Evolutionary conservation across 2,113 vertebrate species (phyloP), one percentile per base, ranked within the genome.

Genomic region (Centrocercus urophasianus): DNA sequence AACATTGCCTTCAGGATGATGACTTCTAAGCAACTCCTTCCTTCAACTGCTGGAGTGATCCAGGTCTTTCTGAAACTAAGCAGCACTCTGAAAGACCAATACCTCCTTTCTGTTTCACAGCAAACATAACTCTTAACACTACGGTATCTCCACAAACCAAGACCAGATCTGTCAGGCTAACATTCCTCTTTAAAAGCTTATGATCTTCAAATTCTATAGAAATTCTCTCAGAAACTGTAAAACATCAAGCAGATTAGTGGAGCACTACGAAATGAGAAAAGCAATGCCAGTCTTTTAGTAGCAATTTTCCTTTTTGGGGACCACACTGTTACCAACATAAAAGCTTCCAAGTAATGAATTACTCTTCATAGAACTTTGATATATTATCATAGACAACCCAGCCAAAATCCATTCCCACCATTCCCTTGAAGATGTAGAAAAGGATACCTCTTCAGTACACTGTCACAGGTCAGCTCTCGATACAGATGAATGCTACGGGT

Each of bases 381-480:
- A 45, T 13, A 45, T 9, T 13, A 5, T 22, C 54, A 54, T 3
- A 92, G 21, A 86, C 3, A 79, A 70, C 30, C 11, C 40, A 75
- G 40, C n/a, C 36, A 73, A 71, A 84, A 63, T 48, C 11, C 38
- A 24, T 50, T 22, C 48, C 48, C 48, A 50, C 48, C 36, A 32
- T 45, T 17, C 17, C 43, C 17, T 34, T 57, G 9, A 13, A 85
- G 27, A 28, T 83, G 50, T 64, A 59, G 34, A 42, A 50, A 83
- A 61, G 11, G 67, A 45, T 97, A 98, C 98, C 98, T 98, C 88
- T 96, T 97, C 13, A 98, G 96, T 43, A 99, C 98, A 88, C 96
- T 96, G 84, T 95, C 96, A 92, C 98, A 98, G 69, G 98, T 98
- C 78, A 98, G 98, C 63, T 98, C 98, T 88, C 93, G 97, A 94